phyloP scores from a whole-genome alignment of 35 echinoderm and acorn worm species.

The Apostichopus parvimensis region DNA sequence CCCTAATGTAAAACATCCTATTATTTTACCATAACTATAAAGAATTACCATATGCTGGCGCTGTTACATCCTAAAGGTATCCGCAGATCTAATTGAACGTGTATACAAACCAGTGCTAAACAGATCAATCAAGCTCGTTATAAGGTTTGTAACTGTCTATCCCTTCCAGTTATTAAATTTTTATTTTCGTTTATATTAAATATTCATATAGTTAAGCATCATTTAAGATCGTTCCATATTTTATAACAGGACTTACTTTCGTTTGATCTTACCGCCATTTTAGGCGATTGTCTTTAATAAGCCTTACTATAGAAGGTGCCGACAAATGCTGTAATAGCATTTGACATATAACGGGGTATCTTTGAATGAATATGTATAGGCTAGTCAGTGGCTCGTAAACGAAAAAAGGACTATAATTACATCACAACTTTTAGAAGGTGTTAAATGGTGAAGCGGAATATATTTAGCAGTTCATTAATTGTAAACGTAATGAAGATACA shows the following conservation, averaged over 20 bases:
- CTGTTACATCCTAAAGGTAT: not conserved
- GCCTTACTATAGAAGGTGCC: not conserved
- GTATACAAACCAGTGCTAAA: not conserved
- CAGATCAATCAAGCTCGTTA: not conserved
- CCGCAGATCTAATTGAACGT: not conserved
- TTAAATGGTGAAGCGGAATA: too few species aligned
- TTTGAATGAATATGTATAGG: not conserved
- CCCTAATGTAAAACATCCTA: too few species aligned
- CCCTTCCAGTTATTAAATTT: not conserved
- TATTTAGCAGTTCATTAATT: too few species aligned
- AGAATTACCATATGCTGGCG: not conserved
- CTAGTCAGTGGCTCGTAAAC: not conserved
- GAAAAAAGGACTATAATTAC: not conserved
- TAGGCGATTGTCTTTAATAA: not conserved
- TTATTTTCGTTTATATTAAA: not conserved
- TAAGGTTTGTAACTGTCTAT: not conserved
- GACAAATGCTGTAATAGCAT: not conserved
- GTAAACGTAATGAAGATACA: too few species aligned
- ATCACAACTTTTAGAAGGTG: too few species aligned
- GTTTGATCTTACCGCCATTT: conserved; percentile 6
- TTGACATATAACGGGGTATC: not conserved
- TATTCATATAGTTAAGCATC: not conserved
- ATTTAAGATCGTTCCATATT: not conserved
- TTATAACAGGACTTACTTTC: not conserved
- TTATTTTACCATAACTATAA: not conserved